Conservation (phyloP, 2,797 vertebrate genomes). For the Rallus crepitans region DNA sequence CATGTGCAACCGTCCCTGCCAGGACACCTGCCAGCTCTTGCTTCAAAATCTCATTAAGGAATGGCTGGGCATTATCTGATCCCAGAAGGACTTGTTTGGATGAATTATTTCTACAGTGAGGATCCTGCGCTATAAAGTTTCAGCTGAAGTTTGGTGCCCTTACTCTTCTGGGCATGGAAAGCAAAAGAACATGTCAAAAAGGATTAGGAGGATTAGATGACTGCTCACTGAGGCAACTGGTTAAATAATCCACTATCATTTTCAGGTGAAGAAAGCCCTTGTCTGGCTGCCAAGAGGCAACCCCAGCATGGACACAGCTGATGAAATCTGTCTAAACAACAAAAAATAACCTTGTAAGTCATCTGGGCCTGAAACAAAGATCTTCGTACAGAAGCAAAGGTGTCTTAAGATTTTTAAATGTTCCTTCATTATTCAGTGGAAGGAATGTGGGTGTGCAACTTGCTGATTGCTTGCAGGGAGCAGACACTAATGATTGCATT, state of each 20-base stretch:
- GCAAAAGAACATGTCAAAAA: neutral
- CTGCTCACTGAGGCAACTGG: neutral
- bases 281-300: neutral
- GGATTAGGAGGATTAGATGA: neutral
- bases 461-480: neutral
- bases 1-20: neutral
- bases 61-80: neutral
- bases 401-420: neutral
- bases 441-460: neutral
- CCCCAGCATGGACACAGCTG: neutral
- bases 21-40: neutral
- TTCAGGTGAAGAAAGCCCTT: neutral
- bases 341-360: neutral
- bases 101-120: neutral
- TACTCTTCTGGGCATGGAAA: neutral
- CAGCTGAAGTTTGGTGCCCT: neutral
- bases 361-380: neutral
- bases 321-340: neutral
- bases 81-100: neutral
- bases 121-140: neutral
- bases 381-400: neutral
- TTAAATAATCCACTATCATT: neutral
- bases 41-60: constrained; percentile 8
- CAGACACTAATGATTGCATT: neutral
- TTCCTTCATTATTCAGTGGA: neutral